phyloP scores from a whole-genome alignment of 2,888 invertebrate genomes.

The Agriopis aurantiaria region DNA sequence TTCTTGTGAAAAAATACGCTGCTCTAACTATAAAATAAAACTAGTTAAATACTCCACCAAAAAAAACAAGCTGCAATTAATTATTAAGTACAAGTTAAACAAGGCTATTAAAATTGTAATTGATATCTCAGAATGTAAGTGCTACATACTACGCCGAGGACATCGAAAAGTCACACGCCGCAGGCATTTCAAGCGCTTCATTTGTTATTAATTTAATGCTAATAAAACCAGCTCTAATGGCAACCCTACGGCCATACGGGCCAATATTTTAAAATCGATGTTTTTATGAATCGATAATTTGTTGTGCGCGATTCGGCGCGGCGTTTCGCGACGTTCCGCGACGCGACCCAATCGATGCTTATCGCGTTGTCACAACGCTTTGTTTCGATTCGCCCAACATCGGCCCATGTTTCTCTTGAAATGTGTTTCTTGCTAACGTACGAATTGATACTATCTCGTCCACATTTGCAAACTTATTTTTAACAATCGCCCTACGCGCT shows the following conservation, averaged over 20 bases:
- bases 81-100: background rate
- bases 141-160: constrained; percentile 19
- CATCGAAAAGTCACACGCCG: constrained; percentile 30
- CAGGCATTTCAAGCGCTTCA: constrained; percentile 29
- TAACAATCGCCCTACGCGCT: constrained; percentile 46
- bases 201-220: constrained; percentile 36
- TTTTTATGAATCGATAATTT: constrained; percentile 87
- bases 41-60: background rate
- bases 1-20: too few species aligned
- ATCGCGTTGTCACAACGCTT: constrained; percentile 84
- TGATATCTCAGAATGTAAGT: constrained; percentile 18
- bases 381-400: constrained; percentile 83
- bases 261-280: constrained; percentile 85
- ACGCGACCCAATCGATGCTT: constrained; percentile 82
- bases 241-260: constrained; percentile 74
- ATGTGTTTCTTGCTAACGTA: constrained; percentile 86
- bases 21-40: background rate
- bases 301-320: constrained; percentile 83
- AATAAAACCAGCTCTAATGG: constrained; percentile 51
- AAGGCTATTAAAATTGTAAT: constrained; percentile 2
- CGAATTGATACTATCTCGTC: constrained; percentile 78
- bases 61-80: constrained; percentile 2
- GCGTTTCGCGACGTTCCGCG: constrained; percentile 68
- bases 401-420: constrained; percentile 82
- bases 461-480: constrained; percentile 67